phyloP scores from a whole-genome alignment of 2,113 vertebrate species.

The Periophthalmodon schlosseri region DNA sequence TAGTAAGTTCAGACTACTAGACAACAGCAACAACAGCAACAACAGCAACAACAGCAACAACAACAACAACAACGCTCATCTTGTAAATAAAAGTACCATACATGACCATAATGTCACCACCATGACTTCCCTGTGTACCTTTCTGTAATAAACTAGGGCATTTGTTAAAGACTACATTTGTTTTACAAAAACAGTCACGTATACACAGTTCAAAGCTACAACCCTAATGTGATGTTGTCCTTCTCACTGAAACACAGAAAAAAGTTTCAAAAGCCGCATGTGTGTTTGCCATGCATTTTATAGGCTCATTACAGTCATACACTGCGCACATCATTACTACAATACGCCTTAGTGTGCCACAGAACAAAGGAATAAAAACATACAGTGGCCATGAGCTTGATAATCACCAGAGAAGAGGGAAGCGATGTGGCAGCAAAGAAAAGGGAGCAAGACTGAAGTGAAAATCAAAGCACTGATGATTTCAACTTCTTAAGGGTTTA shows the following conservation, averaged over 20 bases:
- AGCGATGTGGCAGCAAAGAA: constrained; percentile 11
- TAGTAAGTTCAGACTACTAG: no score
- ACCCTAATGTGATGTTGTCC: not conserved
- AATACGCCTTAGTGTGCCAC: constrained; percentile 27
- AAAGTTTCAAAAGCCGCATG: not conserved
- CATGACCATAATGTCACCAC: no score
- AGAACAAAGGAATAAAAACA: constrained; percentile 23
- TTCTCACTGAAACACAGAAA: not conserved
- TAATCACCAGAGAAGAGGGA: constrained; percentile 21
- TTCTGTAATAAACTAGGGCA: not conserved
- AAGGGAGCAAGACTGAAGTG: constrained; percentile 15
- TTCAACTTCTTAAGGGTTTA: constrained; percentile 46
- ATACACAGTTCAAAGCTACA: not conserved
- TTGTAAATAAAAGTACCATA: no score
- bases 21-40: no score
- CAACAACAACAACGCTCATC: no score
- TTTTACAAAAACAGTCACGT: not conserved
- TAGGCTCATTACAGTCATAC: not conserved
- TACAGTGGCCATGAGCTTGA: constrained; percentile 24
- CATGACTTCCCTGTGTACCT: constrained; percentile 11
- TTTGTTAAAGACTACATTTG: not conserved
- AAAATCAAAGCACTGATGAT: constrained; percentile 38
- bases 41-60: no score
- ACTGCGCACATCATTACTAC: not conserved
- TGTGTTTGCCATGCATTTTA: not conserved